Base-by-base conservation (phyloP, 1,140 invertebrate species). In the Zaprionus gabonicus region DNA sequence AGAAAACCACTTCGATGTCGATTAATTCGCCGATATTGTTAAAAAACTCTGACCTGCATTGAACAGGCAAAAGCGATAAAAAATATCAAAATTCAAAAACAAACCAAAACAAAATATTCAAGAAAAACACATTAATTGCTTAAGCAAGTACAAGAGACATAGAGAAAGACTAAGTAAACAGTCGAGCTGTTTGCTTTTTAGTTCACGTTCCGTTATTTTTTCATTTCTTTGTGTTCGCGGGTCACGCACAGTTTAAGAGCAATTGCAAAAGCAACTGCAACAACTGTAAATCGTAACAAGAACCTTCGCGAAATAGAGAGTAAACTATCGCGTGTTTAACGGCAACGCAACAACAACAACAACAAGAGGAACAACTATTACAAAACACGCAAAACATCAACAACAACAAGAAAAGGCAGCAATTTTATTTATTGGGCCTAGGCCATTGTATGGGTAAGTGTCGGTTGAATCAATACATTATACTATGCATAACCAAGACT, bases 401-500 rank as follows among this genome's bases (percentile, higher is more conserved):
- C 46, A 49, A 63, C 65, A 63, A 38, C 72, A 80, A 63, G 62
- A 78, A 77, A 81, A 82, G 20, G 70, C 66, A 80, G 67, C 71
- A 81, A 80, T 78, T 81, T 80, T 60, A 74, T 87, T 83, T 80
- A 85, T 92, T 80, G 91, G 91, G 91, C 91, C 91, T 92, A 92
- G 86, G 91, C 91, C 91, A 83, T 92, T 92, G 91, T 92, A 92
- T 92, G 91, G 91, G 91, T 92, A 78, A 92, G 91, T 92, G 91
- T 92, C 17, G 6, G 5, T 34, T 36, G 4, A 51, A 51, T 51
- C 46, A 23, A 51, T 51, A 51, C 2, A 17, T 17, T 51, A 51
- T 51, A 51, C 17, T 25, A 51, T 51, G 46, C 9, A 46, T 46
- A 17, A 46, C 13, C 4, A 51, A 51, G 9, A 13, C 20, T 25